Conservation (phyloP, 1,140 invertebrate genomes). For the Heliconius hewitsoni region DNA sequence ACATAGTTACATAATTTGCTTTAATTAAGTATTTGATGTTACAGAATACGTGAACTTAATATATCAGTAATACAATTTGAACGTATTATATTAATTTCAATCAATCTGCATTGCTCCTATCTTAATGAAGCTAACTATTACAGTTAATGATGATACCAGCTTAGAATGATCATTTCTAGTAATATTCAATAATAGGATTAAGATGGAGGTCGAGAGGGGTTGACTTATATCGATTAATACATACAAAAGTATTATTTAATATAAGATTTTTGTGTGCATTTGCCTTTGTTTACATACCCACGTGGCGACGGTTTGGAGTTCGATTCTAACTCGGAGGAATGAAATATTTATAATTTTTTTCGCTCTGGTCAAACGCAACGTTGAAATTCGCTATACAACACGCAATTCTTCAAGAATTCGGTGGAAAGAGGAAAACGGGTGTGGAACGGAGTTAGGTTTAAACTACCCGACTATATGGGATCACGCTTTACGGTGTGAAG, state of each 20-base stretch:
- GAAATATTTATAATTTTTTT: too few species aligned
- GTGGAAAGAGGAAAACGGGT: too few species aligned
- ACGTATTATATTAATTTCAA: slow-evolving; percentile 26
- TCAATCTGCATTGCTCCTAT: slow-evolving; percentile 14
- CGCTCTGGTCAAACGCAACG: too few species aligned
- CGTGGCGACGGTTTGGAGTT: background rate
- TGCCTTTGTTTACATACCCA: too few species aligned
- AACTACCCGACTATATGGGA: too few species aligned
- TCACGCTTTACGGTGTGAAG: too few species aligned
- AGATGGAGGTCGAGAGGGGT: slow-evolving; percentile 20
- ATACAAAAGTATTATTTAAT: background rate
- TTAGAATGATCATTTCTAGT: slow-evolving; percentile 29
- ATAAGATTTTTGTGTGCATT: too few species aligned
- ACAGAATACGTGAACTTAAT: background rate
- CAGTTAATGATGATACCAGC: slow-evolving; percentile 21
- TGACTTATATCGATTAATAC: background rate
- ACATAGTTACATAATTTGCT: background rate
- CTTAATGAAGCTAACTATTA: slow-evolving; percentile 9
- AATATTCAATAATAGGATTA: slow-evolving; percentile 38
- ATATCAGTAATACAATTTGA: slow-evolving; percentile 9
- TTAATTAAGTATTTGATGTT: slow-evolving; percentile 6
- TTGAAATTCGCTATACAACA: too few species aligned
- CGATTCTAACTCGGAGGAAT: background rate
- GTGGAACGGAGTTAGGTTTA: too few species aligned
- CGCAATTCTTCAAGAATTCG: too few species aligned